These are phyloP conservation scores for Amphipoea oculea DNA, from an alignment of 2,888 invertebrate species.

Conservation along the genomic window DNA sequence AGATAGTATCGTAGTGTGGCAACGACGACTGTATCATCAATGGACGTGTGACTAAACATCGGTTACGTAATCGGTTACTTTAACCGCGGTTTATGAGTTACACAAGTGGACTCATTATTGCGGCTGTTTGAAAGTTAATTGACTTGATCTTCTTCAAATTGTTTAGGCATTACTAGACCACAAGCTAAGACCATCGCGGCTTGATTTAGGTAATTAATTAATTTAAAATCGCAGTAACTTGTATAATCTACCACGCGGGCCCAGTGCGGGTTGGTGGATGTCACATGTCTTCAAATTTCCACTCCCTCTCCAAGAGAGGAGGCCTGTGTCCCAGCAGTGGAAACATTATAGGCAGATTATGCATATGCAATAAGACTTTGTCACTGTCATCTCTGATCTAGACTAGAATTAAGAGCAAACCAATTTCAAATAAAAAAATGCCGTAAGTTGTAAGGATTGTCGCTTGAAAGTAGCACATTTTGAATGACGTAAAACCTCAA, in stretches of 20 bases:
- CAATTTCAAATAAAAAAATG: too few relatives aligned
- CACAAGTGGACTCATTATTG: slow-evolving; percentile 51
- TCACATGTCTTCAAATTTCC: too few relatives aligned
- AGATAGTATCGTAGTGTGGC: slow-evolving; percentile 61
- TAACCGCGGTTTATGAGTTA: slow-evolving; percentile 54
- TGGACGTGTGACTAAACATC: slow-evolving; percentile 66
- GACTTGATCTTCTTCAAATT: slow-evolving; percentile 43
- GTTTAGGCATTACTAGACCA: slow-evolving; percentile 27
- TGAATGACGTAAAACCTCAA: background rate
- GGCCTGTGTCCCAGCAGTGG: too few relatives aligned
- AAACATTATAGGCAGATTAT: too few relatives aligned
- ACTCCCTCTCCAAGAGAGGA: too few relatives aligned
- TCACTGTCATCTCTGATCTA: too few relatives aligned
- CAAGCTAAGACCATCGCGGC: background rate
- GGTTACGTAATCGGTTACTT: slow-evolving; percentile 53
- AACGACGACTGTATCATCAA: slow-evolving; percentile 62
- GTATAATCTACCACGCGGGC: too few relatives aligned
- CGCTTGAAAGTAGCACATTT: background rate
- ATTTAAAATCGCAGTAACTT: background rate
- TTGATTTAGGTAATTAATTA: slow-evolving; percentile 9
- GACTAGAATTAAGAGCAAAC: too few relatives aligned
- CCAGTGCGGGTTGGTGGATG: too few relatives aligned
- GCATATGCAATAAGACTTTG: too few relatives aligned
- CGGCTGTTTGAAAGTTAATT: slow-evolving; percentile 47
- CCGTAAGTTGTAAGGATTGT: background rate